Conservation (phyloP, 2,797 vertebrate species). For the Erethizon dorsatum region DNA sequence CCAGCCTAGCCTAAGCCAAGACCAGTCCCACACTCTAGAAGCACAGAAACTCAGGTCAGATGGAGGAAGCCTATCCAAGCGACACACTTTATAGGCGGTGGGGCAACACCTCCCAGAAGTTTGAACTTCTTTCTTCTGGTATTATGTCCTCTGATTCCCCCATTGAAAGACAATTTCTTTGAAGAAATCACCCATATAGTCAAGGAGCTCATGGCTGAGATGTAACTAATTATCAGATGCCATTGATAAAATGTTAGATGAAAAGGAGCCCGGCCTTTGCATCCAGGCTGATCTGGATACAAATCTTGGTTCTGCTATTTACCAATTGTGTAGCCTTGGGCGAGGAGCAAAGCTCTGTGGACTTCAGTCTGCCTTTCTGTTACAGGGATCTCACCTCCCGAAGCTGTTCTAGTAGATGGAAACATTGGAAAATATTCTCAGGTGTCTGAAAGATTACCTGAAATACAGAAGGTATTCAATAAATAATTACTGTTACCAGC, state of each 20-base stretch:
- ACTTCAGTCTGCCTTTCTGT: neutral
- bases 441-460: neutral
- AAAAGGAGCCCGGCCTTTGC: neutral
- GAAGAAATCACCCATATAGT: neutral
- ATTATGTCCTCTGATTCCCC: neutral
- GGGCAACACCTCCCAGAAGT: neutral
- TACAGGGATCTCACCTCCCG: neutral
- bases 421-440: neutral
- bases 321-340: neutral
- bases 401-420: neutral
- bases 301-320: neutral
- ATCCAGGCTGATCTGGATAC: neutral
- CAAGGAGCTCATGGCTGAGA: neutral
- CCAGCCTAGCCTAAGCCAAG: neutral
- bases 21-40: neutral
- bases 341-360: neutral
- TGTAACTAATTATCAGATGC: neutral
- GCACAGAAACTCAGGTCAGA: neutral
- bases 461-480: neutral
- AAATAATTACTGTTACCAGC: neutral
- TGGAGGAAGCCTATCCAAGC: neutral
- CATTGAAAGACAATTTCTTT: neutral
- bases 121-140: constrained; percentile 10
- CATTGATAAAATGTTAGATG: neutral
- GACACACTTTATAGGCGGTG: too few species aligned